phyloP scores from a whole-genome alignment of 2,113 vertebrate genomes.

The Triplophysa dalaica region DNA sequence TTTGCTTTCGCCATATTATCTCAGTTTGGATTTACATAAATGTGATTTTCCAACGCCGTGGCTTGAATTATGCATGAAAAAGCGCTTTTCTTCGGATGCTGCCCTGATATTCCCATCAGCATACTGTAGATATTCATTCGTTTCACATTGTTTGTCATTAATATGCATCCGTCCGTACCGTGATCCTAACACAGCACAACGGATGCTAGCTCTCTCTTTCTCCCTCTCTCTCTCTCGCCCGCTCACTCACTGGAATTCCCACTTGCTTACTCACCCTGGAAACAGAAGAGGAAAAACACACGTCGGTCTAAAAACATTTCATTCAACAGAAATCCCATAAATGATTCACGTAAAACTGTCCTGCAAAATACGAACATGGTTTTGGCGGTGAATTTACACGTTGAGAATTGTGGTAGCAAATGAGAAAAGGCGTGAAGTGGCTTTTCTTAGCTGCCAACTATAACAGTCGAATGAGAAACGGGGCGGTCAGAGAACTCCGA shows the following conservation, averaged over 20 bases:
- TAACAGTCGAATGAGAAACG: not conserved
- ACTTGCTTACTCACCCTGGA: not conserved
- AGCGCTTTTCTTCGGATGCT: constrained; percentile 58
- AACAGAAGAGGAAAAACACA: constrained; percentile 5
- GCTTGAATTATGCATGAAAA: constrained; percentile 72
- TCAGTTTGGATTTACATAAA: constrained; percentile 76
- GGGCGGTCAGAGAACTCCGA: not conserved
- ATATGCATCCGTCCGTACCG: constrained; percentile 62
- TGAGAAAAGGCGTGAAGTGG: not conserved
- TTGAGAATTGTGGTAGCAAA: not conserved
- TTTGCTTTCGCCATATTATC: constrained; percentile 71
- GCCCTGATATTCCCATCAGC: constrained; percentile 66
- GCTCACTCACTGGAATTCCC: constrained; percentile 3
- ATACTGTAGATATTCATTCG: constrained; percentile 68
- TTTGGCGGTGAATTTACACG: not conserved
- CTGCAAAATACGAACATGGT: not conserved
- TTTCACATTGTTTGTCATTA: constrained; percentile 62
- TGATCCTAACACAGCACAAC: constrained; percentile 56
- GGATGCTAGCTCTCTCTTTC: not conserved
- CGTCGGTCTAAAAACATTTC: constrained; percentile 41
- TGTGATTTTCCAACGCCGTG: constrained; percentile 63
- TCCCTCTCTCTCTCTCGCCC: not conserved
- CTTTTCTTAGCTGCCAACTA: not conserved
- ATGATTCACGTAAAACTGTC: constrained; percentile 45
- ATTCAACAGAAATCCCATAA: constrained; percentile 44